Conservation (phyloP, 2,888 invertebrate genomes). For the Pomacea canaliculata region DNA sequence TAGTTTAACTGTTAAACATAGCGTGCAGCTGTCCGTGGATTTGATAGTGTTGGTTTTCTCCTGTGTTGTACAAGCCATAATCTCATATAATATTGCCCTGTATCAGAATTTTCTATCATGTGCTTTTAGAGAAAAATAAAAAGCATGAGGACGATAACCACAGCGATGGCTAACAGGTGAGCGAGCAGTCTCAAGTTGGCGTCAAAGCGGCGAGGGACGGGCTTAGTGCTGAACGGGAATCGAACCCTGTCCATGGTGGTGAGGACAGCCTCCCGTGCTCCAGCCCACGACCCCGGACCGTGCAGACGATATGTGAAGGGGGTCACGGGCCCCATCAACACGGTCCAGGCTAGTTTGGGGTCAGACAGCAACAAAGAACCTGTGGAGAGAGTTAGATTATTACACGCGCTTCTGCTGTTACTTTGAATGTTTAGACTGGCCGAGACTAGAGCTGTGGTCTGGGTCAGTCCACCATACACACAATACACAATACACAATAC, state of each 20-base stretch:
- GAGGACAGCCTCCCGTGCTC: slow-evolving; percentile 70
- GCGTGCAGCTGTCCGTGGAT: no score
- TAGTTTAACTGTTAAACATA: no score
- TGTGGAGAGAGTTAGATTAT: slow-evolving; percentile 32
- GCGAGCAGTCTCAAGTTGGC: neutral
- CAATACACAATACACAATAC: no score
- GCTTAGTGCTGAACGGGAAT: slow-evolving; percentile 42
- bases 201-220: slow-evolving; percentile 17
- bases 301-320: slow-evolving; percentile 68
- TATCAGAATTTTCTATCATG: no score
- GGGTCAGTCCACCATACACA: no score
- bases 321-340: slow-evolving; percentile 63
- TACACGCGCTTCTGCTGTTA: no score
- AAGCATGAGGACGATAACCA: neutral
- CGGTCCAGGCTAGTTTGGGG: slow-evolving; percentile 52
- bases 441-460: no score
- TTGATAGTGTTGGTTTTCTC: no score
- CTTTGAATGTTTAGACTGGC: no score
- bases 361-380: slow-evolving; percentile 50
- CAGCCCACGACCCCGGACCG: slow-evolving; percentile 70
- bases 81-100: no score
- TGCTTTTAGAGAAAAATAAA: neutral
- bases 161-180: neutral
- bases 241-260: slow-evolving; percentile 58
- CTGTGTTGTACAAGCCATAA: no score